Percentiles rank a stretch among this genome's conserved stretches.
Conservation (phyloP, 2,113 vertebrate species). For the Hypanus sabinus region DNA sequence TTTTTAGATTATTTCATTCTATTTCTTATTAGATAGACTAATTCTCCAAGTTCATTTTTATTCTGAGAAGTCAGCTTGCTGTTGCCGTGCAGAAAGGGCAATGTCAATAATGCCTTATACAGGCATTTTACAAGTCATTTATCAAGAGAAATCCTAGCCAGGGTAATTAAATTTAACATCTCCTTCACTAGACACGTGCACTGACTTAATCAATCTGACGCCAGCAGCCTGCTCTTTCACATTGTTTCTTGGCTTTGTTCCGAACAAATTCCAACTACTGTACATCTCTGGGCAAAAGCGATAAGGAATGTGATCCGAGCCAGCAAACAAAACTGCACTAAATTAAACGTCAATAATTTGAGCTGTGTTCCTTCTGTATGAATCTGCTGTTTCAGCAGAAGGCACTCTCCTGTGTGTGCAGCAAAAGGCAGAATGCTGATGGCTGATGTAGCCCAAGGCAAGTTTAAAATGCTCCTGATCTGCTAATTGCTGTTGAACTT, state of each 20-base stretch:
- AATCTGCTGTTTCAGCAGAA: constrained; percentile 30
- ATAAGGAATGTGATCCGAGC: constrained; percentile 50
- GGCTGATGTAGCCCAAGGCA: neutral
- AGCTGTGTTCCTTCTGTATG: constrained; percentile 32
- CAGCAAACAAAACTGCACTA: constrained; percentile 44
- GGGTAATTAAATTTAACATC: constrained; percentile 57
- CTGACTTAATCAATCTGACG: constrained; percentile 64
- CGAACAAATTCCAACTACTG: constrained; percentile 56
- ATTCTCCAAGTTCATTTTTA: constrained; percentile 5
- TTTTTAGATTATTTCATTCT: neutral
- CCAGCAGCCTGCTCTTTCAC: constrained; percentile 58
- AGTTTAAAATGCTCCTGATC: neutral
- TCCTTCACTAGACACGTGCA: constrained; percentile 63
- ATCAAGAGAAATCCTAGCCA: constrained; percentile 41
- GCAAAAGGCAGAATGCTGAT: neutral
- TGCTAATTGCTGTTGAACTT: neutral
- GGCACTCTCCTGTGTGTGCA: constrained; percentile 32
- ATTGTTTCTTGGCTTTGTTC: constrained; percentile 57
- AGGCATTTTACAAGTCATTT: constrained; percentile 28
- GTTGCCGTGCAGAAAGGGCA: too few species aligned
- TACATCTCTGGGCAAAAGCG: constrained; percentile 48
- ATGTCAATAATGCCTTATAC: neutral
- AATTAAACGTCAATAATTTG: constrained; percentile 49
- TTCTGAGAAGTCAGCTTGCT: neutral
- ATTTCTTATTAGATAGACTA: neutral